These are phyloP conservation scores for Pterocles orientalis DNA, from an alignment of 2,113 vertebrate genomes.

Conservation along the genomic window DNA sequence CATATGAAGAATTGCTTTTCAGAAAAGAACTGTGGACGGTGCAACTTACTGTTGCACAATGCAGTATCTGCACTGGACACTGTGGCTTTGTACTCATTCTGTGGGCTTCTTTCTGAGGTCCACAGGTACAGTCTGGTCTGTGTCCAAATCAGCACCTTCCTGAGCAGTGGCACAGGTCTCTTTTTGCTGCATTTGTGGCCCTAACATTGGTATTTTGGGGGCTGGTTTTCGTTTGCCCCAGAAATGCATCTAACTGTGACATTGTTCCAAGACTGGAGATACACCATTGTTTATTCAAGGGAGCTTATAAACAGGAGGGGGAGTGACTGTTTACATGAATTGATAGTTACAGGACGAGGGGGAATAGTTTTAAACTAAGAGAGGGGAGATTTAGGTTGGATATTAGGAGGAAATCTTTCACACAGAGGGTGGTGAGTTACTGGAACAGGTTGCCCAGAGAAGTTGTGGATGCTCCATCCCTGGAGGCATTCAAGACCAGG, in stretches of 20 bases:
- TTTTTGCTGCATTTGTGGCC: neutral
- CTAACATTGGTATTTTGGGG: neutral
- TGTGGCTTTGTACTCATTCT: neutral
- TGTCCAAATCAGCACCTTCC: neutral
- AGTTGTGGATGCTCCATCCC: too few species aligned
- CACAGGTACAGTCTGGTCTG: neutral
- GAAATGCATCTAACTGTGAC: neutral
- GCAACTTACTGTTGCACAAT: neutral
- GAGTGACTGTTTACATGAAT: too few species aligned
- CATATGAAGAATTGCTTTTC: neutral
- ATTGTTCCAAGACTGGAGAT: neutral
- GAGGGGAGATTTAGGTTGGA: too few species aligned
- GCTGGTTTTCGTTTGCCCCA: neutral
- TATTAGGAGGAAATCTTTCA: too few species aligned
- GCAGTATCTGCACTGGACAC: neutral
- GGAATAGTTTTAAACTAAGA: too few species aligned
- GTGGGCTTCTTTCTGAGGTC: neutral
- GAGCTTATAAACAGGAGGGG: too few species aligned
- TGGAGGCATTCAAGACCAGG: too few species aligned
- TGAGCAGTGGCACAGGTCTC: neutral
- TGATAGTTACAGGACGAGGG: too few species aligned
- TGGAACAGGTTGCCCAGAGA: too few species aligned
- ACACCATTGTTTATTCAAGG: neutral
- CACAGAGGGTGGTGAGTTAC: too few species aligned
- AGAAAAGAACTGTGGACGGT: fast-evolving